phyloP scores from a whole-genome alignment of 2,888 invertebrate species.

The Oxytorus armatus region DNA sequence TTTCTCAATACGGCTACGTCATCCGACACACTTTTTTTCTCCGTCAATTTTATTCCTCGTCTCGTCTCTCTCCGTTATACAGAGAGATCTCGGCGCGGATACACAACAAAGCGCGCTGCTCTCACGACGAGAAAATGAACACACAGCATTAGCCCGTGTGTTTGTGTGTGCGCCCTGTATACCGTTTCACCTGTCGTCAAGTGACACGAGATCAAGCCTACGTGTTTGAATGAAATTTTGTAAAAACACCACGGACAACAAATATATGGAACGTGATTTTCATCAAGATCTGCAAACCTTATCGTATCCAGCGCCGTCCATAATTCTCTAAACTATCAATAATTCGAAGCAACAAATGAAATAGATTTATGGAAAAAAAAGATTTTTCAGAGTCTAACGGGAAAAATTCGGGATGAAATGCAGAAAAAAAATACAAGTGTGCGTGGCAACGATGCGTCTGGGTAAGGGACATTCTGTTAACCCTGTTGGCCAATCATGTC shows the following conservation, averaged over 20 bases:
- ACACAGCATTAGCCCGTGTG: no score
- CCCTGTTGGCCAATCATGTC: slow-evolving; percentile 19
- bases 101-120: no score
- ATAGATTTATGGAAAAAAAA: no score
- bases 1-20: slow-evolving; percentile 29
- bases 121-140: not conserved
- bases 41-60: slow-evolving; percentile 41
- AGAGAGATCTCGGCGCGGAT: not conserved
- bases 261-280: not conserved
- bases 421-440: not conserved
- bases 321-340: not conserved
- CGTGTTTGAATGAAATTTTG: not conserved
- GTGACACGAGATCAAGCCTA: slow-evolving; percentile 25
- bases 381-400: slow-evolving; percentile 15
- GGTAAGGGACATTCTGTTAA: no score
- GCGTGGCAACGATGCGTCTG: no score
- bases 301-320: no score
- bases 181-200: slow-evolving; percentile 56
- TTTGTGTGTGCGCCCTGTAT: slow-evolving; percentile 24
- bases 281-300: not conserved
- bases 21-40: slow-evolving; percentile 8
- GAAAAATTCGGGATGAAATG: slow-evolving; percentile 9
- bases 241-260: not conserved
- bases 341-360: no score
- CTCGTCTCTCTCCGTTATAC: slow-evolving; percentile 23